Base-by-base conservation (phyloP, 1,140 invertebrate genomes). In the Drosophila kikkawai region DNA sequence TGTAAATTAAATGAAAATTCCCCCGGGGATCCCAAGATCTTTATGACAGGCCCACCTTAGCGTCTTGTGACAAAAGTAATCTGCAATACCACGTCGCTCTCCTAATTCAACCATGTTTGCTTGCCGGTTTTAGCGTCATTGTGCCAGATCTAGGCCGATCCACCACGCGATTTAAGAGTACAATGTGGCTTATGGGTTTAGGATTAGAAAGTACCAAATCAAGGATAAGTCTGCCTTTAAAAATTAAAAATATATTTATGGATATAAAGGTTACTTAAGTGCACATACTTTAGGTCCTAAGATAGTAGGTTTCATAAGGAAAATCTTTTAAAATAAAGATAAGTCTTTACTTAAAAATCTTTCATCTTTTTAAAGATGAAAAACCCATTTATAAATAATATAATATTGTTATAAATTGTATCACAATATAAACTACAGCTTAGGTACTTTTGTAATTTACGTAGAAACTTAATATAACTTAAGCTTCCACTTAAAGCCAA, bases 21-120 rank as follows among this genome's bases (percentile, higher is more conserved):
- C 7, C 37, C 32, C 32, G 29, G 48, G 42, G 12, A 39, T 68
- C 34, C 22, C 39, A 36, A 59, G 15, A 71, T 60, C 44, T 73
- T 59, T 73, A 73, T 44, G 67, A 57, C 51, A 48, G 22, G 37
- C 66, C 66, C 37, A 65, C 47, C 22, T 51, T 9, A 26, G 36
- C 37, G 67, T 73, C 70, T 73, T 73, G 70, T 73, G 70, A 73
- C 55, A 60, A 59, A 69, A 15, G 17, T 19, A 56, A 56, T 47
- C 39, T 22, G 29, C 61, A 56, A 56, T 56, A 19, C 53, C 53
- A 39, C n/a, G 13, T 39, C 4, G 39, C 12, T 37, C 53, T 26
- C 51, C 34, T 6, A 26, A 41, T 39, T 29, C 15, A 17, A 9
- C 12, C 7, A 4, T 39, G n/a, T 71, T 36, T 71, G 36, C 53